phyloP scores from a whole-genome alignment of 2,113 vertebrate genomes.

The Leuciscus idus region DNA sequence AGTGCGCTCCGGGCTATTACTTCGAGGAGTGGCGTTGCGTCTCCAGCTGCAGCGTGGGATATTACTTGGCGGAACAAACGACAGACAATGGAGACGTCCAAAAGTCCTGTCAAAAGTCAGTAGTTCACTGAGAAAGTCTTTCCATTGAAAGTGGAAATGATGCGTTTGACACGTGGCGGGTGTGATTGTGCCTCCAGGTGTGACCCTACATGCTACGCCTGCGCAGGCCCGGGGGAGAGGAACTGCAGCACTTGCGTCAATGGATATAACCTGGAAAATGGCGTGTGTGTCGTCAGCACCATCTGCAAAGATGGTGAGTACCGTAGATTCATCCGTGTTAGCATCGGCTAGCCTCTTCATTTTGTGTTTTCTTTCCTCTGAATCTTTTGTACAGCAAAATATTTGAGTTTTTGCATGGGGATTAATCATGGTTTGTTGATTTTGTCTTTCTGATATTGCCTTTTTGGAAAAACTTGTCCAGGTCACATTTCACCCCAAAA shows the following conservation, averaged over 20 bases:
- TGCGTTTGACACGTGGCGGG: background rate
- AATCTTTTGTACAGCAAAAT: slow-evolving; percentile 6
- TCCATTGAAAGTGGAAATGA: background rate
- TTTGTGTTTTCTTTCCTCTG: slow-evolving; percentile 45
- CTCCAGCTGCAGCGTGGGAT: slow-evolving; percentile 82
- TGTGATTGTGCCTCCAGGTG: slow-evolving; percentile 76
- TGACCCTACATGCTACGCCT: slow-evolving; percentile 89
- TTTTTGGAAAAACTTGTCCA: background rate
- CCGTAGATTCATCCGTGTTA: background rate
- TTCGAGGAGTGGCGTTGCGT: slow-evolving; percentile 95
- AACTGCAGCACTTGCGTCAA: slow-evolving; percentile 93
- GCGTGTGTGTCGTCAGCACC: slow-evolving; percentile 89
- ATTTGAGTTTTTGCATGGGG: background rate
- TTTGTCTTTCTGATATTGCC: background rate
- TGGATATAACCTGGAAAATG: slow-evolving; percentile 91
- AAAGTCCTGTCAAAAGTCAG: slow-evolving; percentile 90
- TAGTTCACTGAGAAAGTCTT: slow-evolving; percentile 27
- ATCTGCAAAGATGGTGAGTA: slow-evolving; percentile 99
- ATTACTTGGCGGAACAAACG: slow-evolving; percentile 85
- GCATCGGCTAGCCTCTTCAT: background rate
- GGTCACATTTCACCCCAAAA: background rate
- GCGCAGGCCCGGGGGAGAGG: slow-evolving; percentile 87
- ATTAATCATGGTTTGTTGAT: slow-evolving; percentile 2
- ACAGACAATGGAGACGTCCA: slow-evolving; percentile 81
- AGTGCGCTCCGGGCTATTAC: slow-evolving; percentile 87